Percentiles rank a stretch among this genome's conserved stretches.
Conservation (phyloP, 1,140 invertebrate genomes). For the Diabrotica virgifera region DNA sequence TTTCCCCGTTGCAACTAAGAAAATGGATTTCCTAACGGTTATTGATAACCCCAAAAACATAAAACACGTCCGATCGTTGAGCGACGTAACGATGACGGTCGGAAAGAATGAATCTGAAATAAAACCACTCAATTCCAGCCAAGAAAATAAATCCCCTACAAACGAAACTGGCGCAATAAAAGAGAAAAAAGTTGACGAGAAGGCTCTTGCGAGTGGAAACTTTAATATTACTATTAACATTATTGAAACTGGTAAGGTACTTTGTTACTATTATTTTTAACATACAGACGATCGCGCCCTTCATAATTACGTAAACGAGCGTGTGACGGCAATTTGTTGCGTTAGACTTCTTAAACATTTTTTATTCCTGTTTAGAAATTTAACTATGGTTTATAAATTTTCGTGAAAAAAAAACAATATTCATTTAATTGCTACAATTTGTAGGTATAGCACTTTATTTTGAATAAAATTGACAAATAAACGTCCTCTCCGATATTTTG, state of each 20-base stretch:
- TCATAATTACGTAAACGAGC: too few species aligned
- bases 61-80: slow-evolving; percentile 43
- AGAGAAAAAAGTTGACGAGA: slow-evolving; percentile 40
- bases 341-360: too few species aligned
- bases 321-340: too few species aligned
- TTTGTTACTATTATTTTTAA: not conserved
- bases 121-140: slow-evolving; percentile 14
- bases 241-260: slow-evolving; percentile 63
- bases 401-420: too few species aligned
- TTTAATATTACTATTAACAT: slow-evolving; percentile 64
- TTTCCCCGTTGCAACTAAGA: slow-evolving; percentile 5
- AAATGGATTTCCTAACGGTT: slow-evolving; percentile 25
- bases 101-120: slow-evolving; percentile 26
- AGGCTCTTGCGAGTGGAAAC: slow-evolving; percentile 58
- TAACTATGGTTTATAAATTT: too few species aligned
- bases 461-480: too few species aligned
- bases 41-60: slow-evolving; percentile 47
- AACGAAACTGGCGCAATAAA: slow-evolving; percentile 5
- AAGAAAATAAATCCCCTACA: not conserved
- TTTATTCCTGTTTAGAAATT: too few species aligned
- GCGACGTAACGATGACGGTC: slow-evolving; percentile 40
- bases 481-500: too few species aligned
- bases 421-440: too few species aligned
- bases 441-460: too few species aligned
- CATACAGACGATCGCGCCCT: too few species aligned